Evolutionary conservation across 2,113 vertebrate species (phyloP).

Genomic region (Shinisaurus crocodilurus): DNA sequence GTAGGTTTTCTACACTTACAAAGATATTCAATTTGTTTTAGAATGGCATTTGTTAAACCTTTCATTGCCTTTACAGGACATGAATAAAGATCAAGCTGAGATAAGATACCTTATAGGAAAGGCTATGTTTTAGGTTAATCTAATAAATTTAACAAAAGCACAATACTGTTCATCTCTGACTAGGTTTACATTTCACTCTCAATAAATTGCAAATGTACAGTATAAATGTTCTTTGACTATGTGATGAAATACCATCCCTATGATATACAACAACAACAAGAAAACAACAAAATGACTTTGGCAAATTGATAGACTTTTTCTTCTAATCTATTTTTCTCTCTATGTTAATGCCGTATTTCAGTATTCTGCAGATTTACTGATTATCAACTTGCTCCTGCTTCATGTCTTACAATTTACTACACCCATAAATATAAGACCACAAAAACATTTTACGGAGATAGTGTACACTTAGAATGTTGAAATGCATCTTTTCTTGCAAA

Average conservation of each 20-base stretch:
- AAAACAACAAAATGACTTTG: not conserved
- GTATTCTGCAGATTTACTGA: slow-evolving; percentile 14
- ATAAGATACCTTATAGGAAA: not conserved
- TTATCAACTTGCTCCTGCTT: slow-evolving; percentile 14
- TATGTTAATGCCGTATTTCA: slow-evolving; percentile 18
- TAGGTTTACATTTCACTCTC: slow-evolving; percentile 28
- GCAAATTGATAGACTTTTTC: not conserved
- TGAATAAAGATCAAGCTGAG: not conserved
- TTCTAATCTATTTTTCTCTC: slow-evolving; percentile 31
- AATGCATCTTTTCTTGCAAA: slow-evolving; percentile 1
- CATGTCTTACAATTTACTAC: slow-evolving; percentile 28
- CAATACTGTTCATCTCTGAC: slow-evolving; percentile 16
- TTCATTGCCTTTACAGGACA: slow-evolving; percentile 12
- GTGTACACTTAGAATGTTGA: slow-evolving; percentile 17
- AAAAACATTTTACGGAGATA: slow-evolving; percentile 18
- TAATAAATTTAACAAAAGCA: slow-evolving; percentile 4
- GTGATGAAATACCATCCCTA: slow-evolving; percentile 16
- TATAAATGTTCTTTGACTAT: slow-evolving; percentile 29
- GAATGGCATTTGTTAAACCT: slow-evolving; percentile 30
- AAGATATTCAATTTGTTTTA: slow-evolving; percentile 6
- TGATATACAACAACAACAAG: not conserved
- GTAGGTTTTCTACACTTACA: not conserved
- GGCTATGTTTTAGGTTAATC: slow-evolving; percentile 28
- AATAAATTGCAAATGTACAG: slow-evolving; percentile 7
- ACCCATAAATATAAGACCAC: accelerated